A percentile compares a stretch with the other conserved stretches of the same genome.
phyloP scores from a whole-genome alignment of 2,888 invertebrate species.

The Cepaea hortensis region DNA sequence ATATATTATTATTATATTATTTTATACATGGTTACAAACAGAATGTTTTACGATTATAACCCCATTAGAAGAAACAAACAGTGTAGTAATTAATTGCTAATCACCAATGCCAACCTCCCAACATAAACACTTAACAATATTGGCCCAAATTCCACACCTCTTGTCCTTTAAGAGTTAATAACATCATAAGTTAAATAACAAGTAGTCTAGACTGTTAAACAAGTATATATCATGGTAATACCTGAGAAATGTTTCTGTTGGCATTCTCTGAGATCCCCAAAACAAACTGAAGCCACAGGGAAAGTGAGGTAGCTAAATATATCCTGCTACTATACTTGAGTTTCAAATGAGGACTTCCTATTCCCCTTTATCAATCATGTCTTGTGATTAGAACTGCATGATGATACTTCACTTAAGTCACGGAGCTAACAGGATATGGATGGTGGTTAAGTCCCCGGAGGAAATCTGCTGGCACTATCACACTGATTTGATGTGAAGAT shows the following conservation, averaged over 20 bases:
- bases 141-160: too few species aligned
- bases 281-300: background rate
- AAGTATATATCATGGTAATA: background rate
- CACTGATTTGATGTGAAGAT: background rate
- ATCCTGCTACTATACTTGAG: slow-evolving; percentile 25
- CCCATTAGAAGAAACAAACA: too few species aligned
- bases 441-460: background rate
- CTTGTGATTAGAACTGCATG: slow-evolving; percentile 10
- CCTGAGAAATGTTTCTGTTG: slow-evolving; percentile 11
- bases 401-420: slow-evolving; percentile 24
- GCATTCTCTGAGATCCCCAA: slow-evolving; percentile 4
- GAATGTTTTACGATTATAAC: too few species aligned
- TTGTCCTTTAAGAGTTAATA: too few species aligned
- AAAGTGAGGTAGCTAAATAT: slow-evolving; percentile 8
- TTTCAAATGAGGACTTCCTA: slow-evolving; percentile 27
- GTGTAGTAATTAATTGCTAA: too few species aligned
- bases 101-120: too few species aligned
- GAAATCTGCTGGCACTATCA: slow-evolving; percentile 10
- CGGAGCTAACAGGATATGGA: background rate
- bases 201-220: background rate
- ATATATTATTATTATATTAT: too few species aligned
- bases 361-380: slow-evolving; percentile 27
- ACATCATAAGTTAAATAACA: too few species aligned
- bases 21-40: too few species aligned
- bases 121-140: too few species aligned